Evolutionary conservation across 2,113 vertebrate genomes (phyloP).

Genomic region (Arenaria interpres): DNA sequence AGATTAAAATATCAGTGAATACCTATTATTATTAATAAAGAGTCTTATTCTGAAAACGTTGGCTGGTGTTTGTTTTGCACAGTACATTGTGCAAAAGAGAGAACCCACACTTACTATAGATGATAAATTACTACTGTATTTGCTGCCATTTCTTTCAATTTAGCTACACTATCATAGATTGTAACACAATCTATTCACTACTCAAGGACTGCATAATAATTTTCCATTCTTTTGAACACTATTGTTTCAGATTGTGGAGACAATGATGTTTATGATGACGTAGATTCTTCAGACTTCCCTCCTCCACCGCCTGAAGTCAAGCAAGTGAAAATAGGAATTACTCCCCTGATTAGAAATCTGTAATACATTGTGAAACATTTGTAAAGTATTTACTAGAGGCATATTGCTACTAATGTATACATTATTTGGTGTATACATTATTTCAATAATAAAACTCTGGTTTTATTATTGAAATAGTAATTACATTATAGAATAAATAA

Average conservation of each 20-base stretch:
- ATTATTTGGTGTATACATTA: not conserved
- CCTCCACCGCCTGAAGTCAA: constrained; percentile 62
- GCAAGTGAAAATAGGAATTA: constrained; percentile 69
- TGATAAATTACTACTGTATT: not conserved
- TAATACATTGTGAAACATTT: not conserved
- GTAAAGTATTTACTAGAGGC: not conserved
- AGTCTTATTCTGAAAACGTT: not conserved
- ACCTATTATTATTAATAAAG: not conserved
- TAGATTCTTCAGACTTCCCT: constrained; percentile 80
- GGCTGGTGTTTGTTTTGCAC: not conserved
- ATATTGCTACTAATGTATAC: not conserved
- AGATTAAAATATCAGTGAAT: not conserved
- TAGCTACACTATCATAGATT: not conserved
- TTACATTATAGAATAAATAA: not conserved
- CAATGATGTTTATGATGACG: constrained; percentile 87
- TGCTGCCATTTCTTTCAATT: not conserved
- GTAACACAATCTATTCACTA: not conserved
- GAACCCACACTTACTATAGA: not conserved
- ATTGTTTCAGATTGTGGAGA: constrained; percentile 67
- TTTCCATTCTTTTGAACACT: not conserved
- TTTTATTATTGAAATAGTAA: not conserved
- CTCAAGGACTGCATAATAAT: not conserved
- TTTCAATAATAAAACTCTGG: too few species aligned
- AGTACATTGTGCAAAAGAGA: not conserved
- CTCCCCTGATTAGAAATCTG: not conserved